Percentiles rank a stretch among this genome's conserved stretches.
phyloP scores from a whole-genome alignment of 2,888 invertebrate genomes.

The Julus scandinavius region DNA sequence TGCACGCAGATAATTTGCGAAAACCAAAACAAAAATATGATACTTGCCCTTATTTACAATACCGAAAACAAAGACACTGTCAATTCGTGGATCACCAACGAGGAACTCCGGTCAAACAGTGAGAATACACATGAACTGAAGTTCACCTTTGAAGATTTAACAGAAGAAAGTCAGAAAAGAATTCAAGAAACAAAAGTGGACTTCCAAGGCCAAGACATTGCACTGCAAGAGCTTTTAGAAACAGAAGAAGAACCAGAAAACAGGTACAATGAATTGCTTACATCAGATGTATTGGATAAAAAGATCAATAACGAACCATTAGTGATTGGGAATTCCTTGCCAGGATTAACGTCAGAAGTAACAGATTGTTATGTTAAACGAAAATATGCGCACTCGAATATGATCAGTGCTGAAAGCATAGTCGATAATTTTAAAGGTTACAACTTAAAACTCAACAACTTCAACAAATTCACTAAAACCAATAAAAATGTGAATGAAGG shows the following conservation, averaged over 20 bases:
- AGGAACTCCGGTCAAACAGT: not conserved
- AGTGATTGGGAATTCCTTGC: not conserved
- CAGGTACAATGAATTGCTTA: not conserved
- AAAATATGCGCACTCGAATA: not conserved
- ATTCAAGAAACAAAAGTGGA: not conserved
- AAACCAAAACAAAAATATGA: not conserved
- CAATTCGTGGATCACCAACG: not conserved
- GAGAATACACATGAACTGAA: not conserved
- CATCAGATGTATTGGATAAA: not conserved
- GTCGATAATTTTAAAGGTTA: not conserved
- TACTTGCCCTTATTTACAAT: not conserved
- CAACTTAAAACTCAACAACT: not conserved
- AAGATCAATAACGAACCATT: not conserved
- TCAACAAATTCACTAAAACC: no score
- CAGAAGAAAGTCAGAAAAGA: not conserved
- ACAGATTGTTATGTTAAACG: not conserved
- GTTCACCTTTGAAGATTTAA: not conserved
- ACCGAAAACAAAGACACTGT: not conserved
- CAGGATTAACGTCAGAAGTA: not conserved
- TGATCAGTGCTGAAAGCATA: not conserved
- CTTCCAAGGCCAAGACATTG: not conserved
- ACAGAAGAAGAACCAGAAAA: not conserved
- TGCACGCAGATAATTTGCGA: not conserved
- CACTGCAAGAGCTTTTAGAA: not conserved
- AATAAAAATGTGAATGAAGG: not conserved